phyloP scores from a whole-genome alignment of 2,797 vertebrate species.

The Vespertilio murinus region DNA sequence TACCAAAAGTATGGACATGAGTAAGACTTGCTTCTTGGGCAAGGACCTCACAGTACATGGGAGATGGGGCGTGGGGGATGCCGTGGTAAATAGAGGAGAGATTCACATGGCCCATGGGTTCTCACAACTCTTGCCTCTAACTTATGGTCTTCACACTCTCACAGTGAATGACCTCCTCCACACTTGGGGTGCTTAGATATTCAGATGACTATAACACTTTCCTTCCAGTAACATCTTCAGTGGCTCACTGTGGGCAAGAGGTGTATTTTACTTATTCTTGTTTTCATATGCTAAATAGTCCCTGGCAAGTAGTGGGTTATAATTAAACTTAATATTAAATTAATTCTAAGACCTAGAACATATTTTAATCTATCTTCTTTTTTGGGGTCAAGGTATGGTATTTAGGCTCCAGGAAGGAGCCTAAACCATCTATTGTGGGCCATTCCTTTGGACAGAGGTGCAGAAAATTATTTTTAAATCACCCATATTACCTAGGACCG shows the following conservation, averaged over 20 bases:
- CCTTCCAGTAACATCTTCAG: background rate
- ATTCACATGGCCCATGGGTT: fast-evolving
- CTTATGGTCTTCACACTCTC: background rate
- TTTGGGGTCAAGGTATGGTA: background rate
- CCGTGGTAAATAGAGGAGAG: background rate
- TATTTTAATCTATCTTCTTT: background rate
- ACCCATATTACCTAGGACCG: background rate
- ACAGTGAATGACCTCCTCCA: background rate
- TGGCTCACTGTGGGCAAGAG: background rate
- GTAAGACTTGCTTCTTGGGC: background rate
- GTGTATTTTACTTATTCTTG: background rate
- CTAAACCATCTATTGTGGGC: background rate
- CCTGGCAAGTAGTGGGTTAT: background rate
- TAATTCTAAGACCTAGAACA: background rate
- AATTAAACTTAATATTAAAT: background rate
- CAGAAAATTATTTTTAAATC: conserved; percentile 28
- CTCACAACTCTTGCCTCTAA: background rate
- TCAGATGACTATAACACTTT: background rate
- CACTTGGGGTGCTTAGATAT: background rate
- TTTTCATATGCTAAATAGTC: background rate
- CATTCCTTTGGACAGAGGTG: background rate
- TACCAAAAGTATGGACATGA: background rate
- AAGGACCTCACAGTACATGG: background rate
- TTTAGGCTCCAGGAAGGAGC: background rate
- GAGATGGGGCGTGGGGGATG: background rate